phyloP scores from a whole-genome alignment of 2,113 vertebrate species.

The Crypturellus undulatus region DNA sequence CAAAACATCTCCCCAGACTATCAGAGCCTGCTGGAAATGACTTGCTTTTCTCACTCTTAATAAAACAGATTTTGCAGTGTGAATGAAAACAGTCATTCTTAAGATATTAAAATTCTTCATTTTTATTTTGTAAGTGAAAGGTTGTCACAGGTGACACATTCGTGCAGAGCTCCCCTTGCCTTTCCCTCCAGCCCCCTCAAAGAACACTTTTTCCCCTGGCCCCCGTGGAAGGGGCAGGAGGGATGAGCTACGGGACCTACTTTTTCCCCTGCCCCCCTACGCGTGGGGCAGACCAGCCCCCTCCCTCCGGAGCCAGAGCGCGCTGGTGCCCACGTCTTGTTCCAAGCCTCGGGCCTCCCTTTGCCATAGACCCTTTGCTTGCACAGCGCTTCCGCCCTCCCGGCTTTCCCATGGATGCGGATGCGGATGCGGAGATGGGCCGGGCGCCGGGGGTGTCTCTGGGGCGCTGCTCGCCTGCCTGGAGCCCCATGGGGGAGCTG shows the following conservation, averaged over 20 bases:
- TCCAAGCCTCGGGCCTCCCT: neutral
- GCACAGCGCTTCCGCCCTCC: neutral
- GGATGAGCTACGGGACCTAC: neutral
- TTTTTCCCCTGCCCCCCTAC: fast-evolving
- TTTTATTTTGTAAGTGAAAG: neutral
- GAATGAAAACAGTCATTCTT: neutral
- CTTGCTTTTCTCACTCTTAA: neutral
- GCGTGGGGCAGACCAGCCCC: neutral
- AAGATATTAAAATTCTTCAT: neutral
- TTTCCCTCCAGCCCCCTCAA: neutral
- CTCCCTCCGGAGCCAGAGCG: neutral
- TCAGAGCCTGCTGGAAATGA: neutral
- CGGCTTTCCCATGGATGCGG: neutral
- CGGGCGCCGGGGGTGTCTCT: neutral
- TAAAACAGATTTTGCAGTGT: neutral
- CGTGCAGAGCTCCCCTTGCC: fast-evolving
- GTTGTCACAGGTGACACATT: neutral
- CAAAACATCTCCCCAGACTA: neutral
- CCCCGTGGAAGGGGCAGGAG: neutral
- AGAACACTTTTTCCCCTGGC: fast-evolving
- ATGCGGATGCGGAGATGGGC: neutral
- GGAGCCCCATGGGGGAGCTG: neutral
- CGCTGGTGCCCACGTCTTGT: neutral
- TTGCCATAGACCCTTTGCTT: neutral
- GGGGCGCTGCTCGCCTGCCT: neutral